A percentile compares a stretch with the other conserved stretches of the same genome.
These are phyloP conservation scores for Galago senegalensis DNA, from an alignment of 2,797 vertebrate genomes.

Conservation along the genomic window DNA sequence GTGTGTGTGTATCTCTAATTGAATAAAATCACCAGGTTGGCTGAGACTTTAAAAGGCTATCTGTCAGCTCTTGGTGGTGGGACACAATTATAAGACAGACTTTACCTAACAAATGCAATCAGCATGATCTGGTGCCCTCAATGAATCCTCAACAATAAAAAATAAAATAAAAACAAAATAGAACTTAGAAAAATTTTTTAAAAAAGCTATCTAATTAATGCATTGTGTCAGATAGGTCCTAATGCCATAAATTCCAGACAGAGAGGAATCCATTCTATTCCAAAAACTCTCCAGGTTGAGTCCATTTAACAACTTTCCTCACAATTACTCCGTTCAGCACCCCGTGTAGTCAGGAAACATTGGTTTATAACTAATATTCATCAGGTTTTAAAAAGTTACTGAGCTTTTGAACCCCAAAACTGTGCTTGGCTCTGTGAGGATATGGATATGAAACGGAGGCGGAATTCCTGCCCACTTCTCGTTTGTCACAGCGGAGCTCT, in stretches of 20 bases:
- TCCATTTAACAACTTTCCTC: not conserved
- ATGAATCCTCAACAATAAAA: too few species aligned
- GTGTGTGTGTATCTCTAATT: not conserved
- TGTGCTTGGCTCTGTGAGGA: not conserved
- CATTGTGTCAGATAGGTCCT: not conserved
- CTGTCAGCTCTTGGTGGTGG: too few species aligned
- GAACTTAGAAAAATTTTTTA: too few species aligned
- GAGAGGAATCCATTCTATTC: not conserved
- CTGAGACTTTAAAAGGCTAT: not conserved
- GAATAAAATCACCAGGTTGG: not conserved
- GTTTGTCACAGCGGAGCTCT: not conserved
- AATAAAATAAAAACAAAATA: too few species aligned
- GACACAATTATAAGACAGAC: too few species aligned
- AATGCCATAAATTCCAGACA: constrained; percentile 32
- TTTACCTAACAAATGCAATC: too few species aligned
- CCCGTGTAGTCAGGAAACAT: not conserved
- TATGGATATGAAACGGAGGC: fast-evolving
- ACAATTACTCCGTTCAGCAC: not conserved
- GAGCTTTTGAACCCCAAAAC: not conserved
- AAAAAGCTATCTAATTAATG: not conserved
- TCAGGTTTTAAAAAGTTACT: not conserved
- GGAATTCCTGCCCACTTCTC: not conserved
- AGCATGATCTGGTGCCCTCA: too few species aligned
- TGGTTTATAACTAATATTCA: not conserved
- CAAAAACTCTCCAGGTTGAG: not conserved